phyloP scores from a whole-genome alignment of 2,113 vertebrate species.

The Ochotona princeps region DNA sequence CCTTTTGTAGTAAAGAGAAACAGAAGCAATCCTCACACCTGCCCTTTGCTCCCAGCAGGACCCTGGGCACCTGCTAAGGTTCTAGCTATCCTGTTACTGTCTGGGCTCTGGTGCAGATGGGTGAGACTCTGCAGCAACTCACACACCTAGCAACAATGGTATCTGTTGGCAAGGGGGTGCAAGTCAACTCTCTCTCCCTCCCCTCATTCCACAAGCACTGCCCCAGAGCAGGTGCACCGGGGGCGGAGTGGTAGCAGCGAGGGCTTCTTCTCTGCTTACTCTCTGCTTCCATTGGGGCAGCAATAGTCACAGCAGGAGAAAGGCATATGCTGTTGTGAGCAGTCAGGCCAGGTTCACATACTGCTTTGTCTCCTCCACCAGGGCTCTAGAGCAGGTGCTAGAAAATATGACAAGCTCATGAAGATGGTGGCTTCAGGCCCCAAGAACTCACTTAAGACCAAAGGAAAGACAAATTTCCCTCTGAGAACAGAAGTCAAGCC shows the following conservation, averaged over 20 bases:
- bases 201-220: not conserved
- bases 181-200: not conserved
- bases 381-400: not conserved
- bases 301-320: accelerated
- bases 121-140: not conserved
- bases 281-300: too few relatives aligned
- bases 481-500: not conserved
- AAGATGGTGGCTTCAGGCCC: not conserved
- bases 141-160: not conserved
- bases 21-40: constrained; percentile 81
- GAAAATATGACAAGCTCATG: not conserved
- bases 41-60: constrained; percentile 72
- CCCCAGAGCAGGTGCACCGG: too few relatives aligned
- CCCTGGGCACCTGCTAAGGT: constrained; percentile 76
- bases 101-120: constrained; percentile 80
- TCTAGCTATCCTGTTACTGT: constrained; percentile 85
- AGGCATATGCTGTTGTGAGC: accelerated
- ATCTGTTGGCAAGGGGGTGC: not conserved
- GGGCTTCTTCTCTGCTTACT: too few relatives aligned
- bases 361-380: not conserved
- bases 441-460: not conserved
- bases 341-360: accelerated
- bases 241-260: too few relatives aligned
- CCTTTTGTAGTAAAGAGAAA: constrained; percentile 67
- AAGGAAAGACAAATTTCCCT: not conserved